Evolutionary conservation across 2,797 vertebrate genomes (phyloP).

Genomic region (Liasis olivaceus): DNA sequence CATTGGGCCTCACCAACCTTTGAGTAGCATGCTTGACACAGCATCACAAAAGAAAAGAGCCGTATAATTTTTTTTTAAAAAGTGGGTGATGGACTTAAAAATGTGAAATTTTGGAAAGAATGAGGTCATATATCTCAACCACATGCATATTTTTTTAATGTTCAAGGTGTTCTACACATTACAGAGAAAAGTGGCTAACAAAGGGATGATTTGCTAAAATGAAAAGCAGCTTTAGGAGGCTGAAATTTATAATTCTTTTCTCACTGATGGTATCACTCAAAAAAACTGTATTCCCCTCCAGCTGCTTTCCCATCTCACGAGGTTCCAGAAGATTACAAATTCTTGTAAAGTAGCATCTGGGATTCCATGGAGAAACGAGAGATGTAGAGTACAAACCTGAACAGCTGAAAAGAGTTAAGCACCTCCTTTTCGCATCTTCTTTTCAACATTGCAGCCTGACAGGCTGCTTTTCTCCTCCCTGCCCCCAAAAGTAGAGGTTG

Average conservation of each 20-base stretch:
- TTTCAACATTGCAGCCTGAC: background rate
- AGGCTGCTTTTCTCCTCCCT: background rate
- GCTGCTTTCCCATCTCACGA: background rate
- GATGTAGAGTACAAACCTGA: background rate
- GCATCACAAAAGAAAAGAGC: background rate
- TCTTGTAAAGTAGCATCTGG: background rate
- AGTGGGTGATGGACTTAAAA: background rate
- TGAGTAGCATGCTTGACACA: background rate
- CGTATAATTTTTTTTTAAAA: background rate
- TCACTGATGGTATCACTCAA: background rate
- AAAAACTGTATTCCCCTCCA: background rate
- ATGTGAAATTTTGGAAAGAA: background rate
- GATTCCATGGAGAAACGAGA: background rate
- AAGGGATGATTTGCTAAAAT: background rate
- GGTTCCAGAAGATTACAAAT: background rate
- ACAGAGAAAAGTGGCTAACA: background rate
- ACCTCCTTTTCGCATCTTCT: background rate
- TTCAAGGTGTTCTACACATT: background rate
- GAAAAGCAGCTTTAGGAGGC: background rate
- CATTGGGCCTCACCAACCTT: background rate
- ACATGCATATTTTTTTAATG: background rate
- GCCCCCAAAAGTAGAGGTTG: background rate
- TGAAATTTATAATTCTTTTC: background rate
- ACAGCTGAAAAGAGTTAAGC: background rate
- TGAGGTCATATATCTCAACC: background rate